Evolutionary conservation across 1,140 invertebrate species (phyloP).

Genomic region (Carcinoscorpius rotundicauda): DNA sequence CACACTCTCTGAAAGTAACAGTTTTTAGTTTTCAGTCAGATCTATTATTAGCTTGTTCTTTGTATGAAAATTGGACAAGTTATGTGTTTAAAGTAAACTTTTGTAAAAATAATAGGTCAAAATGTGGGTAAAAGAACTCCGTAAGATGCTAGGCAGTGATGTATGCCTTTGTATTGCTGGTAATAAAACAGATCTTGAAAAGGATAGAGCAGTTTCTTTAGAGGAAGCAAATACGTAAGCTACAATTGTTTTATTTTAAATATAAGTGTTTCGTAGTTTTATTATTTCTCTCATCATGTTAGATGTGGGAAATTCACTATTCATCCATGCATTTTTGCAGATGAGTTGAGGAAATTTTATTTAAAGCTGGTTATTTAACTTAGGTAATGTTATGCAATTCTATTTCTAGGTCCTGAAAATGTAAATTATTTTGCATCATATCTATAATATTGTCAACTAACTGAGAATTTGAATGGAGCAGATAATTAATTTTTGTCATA

Average conservation of each 20-base stretch:
- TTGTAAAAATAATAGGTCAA: conserved; percentile 56
- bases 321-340: background rate
- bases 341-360: no score
- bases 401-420: no score
- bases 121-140: conserved; percentile 95
- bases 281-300: background rate
- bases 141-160: conserved; percentile 89
- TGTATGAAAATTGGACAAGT: no score
- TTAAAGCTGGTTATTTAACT: no score
- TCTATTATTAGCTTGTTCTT: no score
- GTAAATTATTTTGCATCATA: no score
- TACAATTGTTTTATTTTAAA: conserved; percentile 2
- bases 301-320: conserved; percentile 1
- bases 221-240: conserved; percentile 76
- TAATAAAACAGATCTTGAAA: conserved; percentile 95
- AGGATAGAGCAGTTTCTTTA: conserved; percentile 65
- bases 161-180: conserved; percentile 87
- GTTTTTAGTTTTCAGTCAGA: no score
- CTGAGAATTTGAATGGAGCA: no score
- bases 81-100: background rate
- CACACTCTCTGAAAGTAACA: no score
- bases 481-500: no score
- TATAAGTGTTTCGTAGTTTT: background rate
- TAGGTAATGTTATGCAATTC: no score
- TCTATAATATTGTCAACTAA: no score